Base-by-base conservation (phyloP, 1,140 invertebrate species). In the Dendrolimus kikuchii region DNA sequence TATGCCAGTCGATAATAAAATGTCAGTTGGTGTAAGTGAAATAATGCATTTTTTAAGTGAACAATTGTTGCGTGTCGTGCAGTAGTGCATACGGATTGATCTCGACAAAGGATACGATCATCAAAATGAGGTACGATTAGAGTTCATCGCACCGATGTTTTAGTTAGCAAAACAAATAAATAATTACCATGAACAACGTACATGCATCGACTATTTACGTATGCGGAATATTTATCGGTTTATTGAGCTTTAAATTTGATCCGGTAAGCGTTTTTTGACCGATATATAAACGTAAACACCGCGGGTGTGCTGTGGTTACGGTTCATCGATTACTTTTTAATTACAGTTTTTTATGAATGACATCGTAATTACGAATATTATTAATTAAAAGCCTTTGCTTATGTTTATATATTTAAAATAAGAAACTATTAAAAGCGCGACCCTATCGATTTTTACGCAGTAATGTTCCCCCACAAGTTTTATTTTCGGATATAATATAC, bases 11-110 rank as follows among this genome's bases (percentile, higher is more conserved):
- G 60, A 72, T 83, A 81, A 77, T 71, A 68, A 47, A 81, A 44
- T 79, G 78, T 74, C 55, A 49, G 55, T 68, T 68, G 70, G 74
- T 80, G 74, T 77, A 61, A 75, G 78, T 84, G 81, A 76, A 76
- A 83, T 80, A 76, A 85, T 86, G 82, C 74, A 73, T 64, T 80
- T 86, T 77, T 65, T 83, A 81, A 81, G 79, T 84, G 82, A 83
- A 84, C 79, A 80, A 81, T 81, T 81, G 77, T 86, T 76, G 67
- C 68, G 82, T 86, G 77, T 66, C 71, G 75, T 84, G 80, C 79
- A 78, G 71, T 81, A 84, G 81, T 82, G 77, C 77, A 76, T 79
- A 67, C 66, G 79, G 79, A 83, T 83, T 84, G 68, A 76, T 79
- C 70, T 70, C 75, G 66, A 86, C 79, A 86, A 86, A 86, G 77